Evolutionary conservation across 1,140 invertebrate species (phyloP), one percentile per base, ranked within the genome.

Genomic region (Acromyrmex heyeri): DNA sequence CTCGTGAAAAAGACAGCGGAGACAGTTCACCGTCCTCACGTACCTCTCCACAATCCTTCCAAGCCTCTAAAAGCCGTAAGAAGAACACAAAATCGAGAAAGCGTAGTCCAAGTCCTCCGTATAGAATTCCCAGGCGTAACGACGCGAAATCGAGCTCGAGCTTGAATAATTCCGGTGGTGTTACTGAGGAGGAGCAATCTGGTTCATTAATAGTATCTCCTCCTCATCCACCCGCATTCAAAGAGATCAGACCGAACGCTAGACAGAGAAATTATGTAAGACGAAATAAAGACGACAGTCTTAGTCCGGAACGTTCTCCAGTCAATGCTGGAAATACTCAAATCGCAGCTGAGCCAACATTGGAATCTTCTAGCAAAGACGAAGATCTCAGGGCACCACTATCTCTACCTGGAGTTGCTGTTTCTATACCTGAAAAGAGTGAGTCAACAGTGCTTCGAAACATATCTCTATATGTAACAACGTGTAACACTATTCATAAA

Each of bases 191-290:
- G 88, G 95, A 95, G 73, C 93, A 95, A 73, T 94, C 94, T 70
- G 94, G 94, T 88, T 95, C 94, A 12, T 87, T 95, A 73, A 95
- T 94, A 82, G 94, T 94, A 44, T 95, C 93, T 86, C 94, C 93
- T 91, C 95, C 93, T 87, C 94, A 94, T 90, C 95, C 93, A 62
- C 95, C 95, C 18, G 92, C 95, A 85, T 97, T 96, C 93, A 97
- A 97, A 94, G 96, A 96, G 88, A 95, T 96, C 16, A 96, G 96
- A 86, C 95, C 95, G 55, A 96, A 95, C 78, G 93, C 96, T 81
- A 97, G 96, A 93, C 96, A 96, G 87, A 95, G 96, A 86, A 96
- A 96, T 93, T 97, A 97, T 94, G 95, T 97, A 88, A 93, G 97
- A 72, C 94, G 96, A 62, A 97, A 97, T 91, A 96, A 96, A 90